phyloP scores from a whole-genome alignment of 2,113 vertebrate genomes.

The Actenoides hombroni region DNA sequence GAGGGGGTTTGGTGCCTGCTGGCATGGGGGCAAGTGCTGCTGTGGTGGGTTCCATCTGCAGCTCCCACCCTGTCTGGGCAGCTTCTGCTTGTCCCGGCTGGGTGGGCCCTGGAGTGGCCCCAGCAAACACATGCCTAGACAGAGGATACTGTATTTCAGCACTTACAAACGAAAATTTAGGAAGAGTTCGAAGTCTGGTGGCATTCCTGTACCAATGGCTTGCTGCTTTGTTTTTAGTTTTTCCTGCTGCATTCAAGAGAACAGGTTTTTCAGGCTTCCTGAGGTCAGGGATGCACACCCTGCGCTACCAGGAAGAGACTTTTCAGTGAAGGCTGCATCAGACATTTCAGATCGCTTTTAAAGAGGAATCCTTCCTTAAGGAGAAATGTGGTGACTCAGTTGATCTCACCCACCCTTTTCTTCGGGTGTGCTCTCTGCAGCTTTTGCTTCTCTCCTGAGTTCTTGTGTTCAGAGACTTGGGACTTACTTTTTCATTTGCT shows the following conservation, averaged over 20 bases:
- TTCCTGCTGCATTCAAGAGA: constrained; percentile 39
- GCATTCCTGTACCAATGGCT: neutral
- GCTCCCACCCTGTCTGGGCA: neutral
- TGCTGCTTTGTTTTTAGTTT: constrained; percentile 35
- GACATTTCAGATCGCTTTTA: neutral
- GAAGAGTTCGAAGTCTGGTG: neutral
- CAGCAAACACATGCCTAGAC: neutral
- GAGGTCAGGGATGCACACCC: constrained; percentile 61
- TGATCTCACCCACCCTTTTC: neutral
- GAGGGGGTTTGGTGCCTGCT: too few species aligned
- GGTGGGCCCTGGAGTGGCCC: neutral
- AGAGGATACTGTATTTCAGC: accelerated
- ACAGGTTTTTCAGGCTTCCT: constrained; percentile 66
- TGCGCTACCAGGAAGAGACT: constrained; percentile 40
- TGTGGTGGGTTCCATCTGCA: neutral
- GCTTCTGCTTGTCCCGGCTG: neutral
- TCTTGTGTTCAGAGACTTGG: neutral
- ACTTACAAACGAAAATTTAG: neutral
- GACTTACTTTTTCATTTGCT: neutral
- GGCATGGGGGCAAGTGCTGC: accelerated
- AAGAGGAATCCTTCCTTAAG: neutral
- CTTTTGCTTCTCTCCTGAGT: neutral
- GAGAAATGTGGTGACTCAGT: neutral
- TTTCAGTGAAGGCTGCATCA: neutral
- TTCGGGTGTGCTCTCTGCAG: neutral